Evolutionary conservation across 1,140 invertebrate genomes (phyloP).

Genomic region (Cydia splendana): DNA sequence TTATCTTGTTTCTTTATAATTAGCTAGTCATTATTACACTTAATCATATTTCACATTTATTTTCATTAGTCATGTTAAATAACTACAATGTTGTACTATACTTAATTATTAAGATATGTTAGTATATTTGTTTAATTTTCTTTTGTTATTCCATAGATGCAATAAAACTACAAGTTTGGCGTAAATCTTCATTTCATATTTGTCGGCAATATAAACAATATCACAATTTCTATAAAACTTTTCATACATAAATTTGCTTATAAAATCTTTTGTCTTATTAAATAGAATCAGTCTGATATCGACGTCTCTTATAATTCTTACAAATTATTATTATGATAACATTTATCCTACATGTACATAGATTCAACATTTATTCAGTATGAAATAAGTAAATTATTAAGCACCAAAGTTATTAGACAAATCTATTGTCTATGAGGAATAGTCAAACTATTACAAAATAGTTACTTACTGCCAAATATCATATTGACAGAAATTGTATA

Average conservation of each 20-base stretch:
- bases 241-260: neutral
- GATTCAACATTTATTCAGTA: neutral
- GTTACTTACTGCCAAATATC: neutral
- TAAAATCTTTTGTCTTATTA: neutral
- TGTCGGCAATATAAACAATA: neutral
- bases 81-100: too few relatives aligned
- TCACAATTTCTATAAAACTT: neutral
- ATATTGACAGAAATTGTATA: neutral
- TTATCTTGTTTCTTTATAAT: too few relatives aligned
- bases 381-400: neutral
- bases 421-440: neutral
- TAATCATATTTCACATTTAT: too few relatives aligned
- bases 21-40: too few relatives aligned
- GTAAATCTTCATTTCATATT: neutral
- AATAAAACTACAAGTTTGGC: neutral
- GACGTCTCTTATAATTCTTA: neutral
- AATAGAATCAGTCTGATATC: slow-evolving; percentile 4
- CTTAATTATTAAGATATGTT: too few relatives aligned
- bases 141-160: slow-evolving; percentile 1
- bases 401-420: neutral
- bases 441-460: neutral
- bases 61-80: too few relatives aligned
- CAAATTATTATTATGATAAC: neutral
- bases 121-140: too few relatives aligned
- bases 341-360: neutral